Base-by-base conservation (phyloP, 2,888 invertebrate species). In the Hypomecis punctinalis region DNA sequence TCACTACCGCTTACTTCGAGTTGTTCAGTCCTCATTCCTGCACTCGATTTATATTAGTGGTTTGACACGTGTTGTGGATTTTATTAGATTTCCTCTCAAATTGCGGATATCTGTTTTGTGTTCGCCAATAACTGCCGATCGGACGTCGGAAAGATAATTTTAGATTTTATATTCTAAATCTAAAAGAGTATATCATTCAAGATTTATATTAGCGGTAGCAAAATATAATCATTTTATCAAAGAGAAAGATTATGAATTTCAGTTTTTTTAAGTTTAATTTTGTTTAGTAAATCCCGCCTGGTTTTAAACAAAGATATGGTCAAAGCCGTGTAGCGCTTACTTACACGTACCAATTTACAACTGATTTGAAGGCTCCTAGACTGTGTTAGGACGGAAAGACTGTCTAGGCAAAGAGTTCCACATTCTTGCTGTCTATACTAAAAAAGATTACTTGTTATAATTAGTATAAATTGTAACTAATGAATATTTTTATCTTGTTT, bases 41-140 rank as follows among this genome's bases (percentile, higher is more conserved):
- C 11, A 60, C 46, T 39, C 49, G 13, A 51, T 64, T 61, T 61
- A 54, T 57, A 57, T 62, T 55, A 56, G 57, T 51, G 37, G 61
- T 62, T 66, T 54, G 55, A 61, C 70, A 68, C 61, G 67, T 72
- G 65, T 63, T 66, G 62, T 48, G 42, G 59, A 52, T 66, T 71
- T 69, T 69, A 69, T 63, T 56, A 39, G 60, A 56, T 61, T 65
- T 13, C 8, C 6, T 4, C 53, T 49, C 13, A 36, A 42, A 37
- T 37, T 40, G 46, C 52, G 57, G 53, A 63, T 53, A 47, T 63
- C 46, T 63, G 63, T 42, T 58, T 63, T 35, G 1, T 58, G 47
- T 53, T 35, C 10, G 43, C 8, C n/a, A 36, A 47, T 53, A 49
- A 52, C 52, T 56, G 45, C 55, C 11, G 39, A 13, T 60, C 8